phyloP scores from a whole-genome alignment of 1,140 invertebrate genomes.

The Leguminivora glycinivorella region DNA sequence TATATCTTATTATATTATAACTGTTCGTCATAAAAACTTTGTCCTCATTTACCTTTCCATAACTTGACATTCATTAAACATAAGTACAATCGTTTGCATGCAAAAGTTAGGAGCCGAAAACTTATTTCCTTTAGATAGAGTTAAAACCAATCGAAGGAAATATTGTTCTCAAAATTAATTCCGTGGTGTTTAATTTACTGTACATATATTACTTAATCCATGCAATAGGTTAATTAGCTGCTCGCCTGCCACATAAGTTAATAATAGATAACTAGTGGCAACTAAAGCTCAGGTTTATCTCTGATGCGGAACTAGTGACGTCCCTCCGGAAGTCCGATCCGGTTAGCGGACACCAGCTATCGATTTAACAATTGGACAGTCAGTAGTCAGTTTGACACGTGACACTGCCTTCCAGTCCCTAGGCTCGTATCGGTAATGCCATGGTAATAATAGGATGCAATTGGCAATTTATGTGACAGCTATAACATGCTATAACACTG shows the following conservation, averaged over 20 bases:
- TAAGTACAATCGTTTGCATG: too few species aligned
- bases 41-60: too few species aligned
- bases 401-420: conserved; percentile 34
- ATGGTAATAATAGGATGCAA: neutral
- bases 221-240: neutral
- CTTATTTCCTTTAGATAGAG: too few species aligned
- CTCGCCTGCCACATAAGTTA: neutral
- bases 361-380: conserved; percentile 48
- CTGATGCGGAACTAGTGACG: conserved; percentile 33
- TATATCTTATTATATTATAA: too few species aligned
- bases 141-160: too few species aligned
- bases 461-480: neutral
- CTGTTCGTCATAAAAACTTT: too few species aligned
- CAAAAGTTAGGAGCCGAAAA: too few species aligned
- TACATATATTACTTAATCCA: neutral
- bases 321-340: conserved; percentile 37
- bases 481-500: too few species aligned
- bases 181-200: too few species aligned
- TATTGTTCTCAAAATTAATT: too few species aligned
- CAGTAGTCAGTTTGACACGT: conserved; percentile 44
- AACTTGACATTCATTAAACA: too few species aligned
- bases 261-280: conserved; percentile 24
- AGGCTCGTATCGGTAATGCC: neutral
- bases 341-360: conserved; percentile 39
- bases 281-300: conserved; percentile 20